Evolutionary conservation across 2,888 invertebrate genomes (phyloP).

Genomic region (Ornithoptera alexandrae): DNA sequence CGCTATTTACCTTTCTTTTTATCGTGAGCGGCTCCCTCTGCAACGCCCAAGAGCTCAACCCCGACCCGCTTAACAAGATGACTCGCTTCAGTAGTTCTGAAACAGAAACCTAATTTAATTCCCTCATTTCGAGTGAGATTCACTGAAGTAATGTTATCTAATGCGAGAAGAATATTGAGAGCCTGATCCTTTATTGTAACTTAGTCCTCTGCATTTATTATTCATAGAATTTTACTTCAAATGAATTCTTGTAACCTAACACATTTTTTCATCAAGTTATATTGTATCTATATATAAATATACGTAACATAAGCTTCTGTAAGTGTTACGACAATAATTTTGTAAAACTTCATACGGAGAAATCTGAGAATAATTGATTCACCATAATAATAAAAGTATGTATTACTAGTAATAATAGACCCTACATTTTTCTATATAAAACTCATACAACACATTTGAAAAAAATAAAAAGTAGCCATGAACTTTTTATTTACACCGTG

Average conservation of each 20-base stretch:
- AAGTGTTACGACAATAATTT: too few species aligned
- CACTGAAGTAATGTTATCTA: constrained; percentile 43
- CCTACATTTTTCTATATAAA: too few species aligned
- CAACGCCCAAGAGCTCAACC: constrained; percentile 94
- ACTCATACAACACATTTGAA: too few species aligned
- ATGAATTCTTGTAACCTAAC: neutral
- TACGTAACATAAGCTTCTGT: too few species aligned
- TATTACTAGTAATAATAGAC: too few species aligned
- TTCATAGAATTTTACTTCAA: neutral
- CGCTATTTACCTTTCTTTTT: constrained; percentile 81
- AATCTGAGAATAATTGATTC: too few species aligned
- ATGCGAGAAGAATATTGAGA: constrained; percentile 13
- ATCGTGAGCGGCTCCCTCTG: constrained; percentile 90
- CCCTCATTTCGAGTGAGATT: constrained; percentile 57
- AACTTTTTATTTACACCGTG: too few species aligned
- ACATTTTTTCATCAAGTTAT: neutral
- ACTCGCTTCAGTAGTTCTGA: constrained; percentile 92
- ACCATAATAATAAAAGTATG: too few species aligned
- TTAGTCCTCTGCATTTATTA: constrained; percentile 7
- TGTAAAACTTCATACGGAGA: too few species aligned
- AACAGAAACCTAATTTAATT: constrained; percentile 75
- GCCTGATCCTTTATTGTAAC: constrained; percentile 5
- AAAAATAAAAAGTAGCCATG: too few species aligned
- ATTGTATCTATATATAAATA: too few species aligned
- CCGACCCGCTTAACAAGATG: constrained; percentile 93